Conservation (phyloP, 2,888 invertebrate genomes). For the Mimachlamys varia region DNA sequence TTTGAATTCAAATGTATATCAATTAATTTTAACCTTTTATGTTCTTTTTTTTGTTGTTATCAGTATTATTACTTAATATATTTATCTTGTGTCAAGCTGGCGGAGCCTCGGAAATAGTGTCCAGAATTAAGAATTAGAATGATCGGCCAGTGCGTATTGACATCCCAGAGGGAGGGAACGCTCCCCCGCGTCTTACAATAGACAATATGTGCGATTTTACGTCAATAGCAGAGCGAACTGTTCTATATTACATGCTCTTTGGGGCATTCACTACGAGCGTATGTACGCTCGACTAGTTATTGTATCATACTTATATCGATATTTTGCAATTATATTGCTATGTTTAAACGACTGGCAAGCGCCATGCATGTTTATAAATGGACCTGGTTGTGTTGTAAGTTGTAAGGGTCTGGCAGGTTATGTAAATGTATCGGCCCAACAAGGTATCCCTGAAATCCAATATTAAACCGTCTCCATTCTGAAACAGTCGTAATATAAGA, state of each 20-base stretch:
- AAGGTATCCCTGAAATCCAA: too few relatives aligned
- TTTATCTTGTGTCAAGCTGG: not conserved
- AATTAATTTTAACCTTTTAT: not conserved
- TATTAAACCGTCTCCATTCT: not conserved
- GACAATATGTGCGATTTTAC: not conserved
- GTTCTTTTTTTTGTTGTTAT: not conserved
- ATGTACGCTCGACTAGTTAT: not conserved
- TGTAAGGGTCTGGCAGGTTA: not conserved
- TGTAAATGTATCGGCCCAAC: not conserved
- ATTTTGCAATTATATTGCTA: not conserved
- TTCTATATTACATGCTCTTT: not conserved
- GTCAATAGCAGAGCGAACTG: not conserved
- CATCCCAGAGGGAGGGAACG: not conserved
- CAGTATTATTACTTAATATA: not conserved
- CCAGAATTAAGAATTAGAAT: not conserved
- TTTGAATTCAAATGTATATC: too few relatives aligned
- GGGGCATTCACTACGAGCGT: not conserved
- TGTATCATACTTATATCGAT: conserved; percentile 22
- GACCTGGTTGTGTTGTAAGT: not conserved
- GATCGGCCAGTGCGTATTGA: not conserved
- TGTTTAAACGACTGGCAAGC: not conserved
- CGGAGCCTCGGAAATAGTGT: not conserved
- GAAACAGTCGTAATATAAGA: not conserved
- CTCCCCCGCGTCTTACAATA: not conserved
- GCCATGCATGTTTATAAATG: not conserved